Base-by-base conservation (phyloP, 2,888 invertebrate genomes). In the Pollenia angustigena region DNA sequence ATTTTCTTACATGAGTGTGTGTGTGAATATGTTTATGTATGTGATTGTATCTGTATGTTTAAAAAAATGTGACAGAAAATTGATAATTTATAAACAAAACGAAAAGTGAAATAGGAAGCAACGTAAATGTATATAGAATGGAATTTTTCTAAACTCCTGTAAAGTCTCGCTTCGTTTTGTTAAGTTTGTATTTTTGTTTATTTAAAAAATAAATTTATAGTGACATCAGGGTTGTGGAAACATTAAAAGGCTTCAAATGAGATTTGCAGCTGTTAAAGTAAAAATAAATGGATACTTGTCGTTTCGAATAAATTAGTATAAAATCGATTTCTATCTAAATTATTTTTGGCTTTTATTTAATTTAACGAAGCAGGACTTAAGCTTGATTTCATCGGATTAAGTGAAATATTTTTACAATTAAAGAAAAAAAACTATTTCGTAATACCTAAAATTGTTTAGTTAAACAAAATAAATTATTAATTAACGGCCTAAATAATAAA, bases 81-180 rank as follows among this genome's bases (percentile, higher is more conserved):
- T 91, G 89, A 90, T 90, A 90, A 91, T 91, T 91, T 91, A 90
- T 91, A 91, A 91, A 91, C 90, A 91, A 91, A 91, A 91, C 89
- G 88, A 90, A 68, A 72, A 60, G 66, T 75, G 32, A 74, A 62
- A 75, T 40, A 64, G 42, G 42, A 50, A 60, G 8, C 56, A 32
- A 50, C 12, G 10, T 50, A 48, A 12, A 75, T 4, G 14, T 23
- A 40, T 48, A 50, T 48, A 48, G 50, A 56, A 52, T 48, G 58
- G 50, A 56, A 52, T 72, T 72, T 79, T 50, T 62, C 52, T 69
- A 76, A 76, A 54, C 56, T 62, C 46, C 16, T 69, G 12, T 60
- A 54, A 75, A 69, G 60, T 81, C 81, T 72, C 62, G 42, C 54
- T 72, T 69, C 44, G 69, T 76, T 62, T 60, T 18, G 12, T 23